Base-by-base conservation (phyloP, 1,140 invertebrate species). In the Venustaconcha ellipsiformis region DNA sequence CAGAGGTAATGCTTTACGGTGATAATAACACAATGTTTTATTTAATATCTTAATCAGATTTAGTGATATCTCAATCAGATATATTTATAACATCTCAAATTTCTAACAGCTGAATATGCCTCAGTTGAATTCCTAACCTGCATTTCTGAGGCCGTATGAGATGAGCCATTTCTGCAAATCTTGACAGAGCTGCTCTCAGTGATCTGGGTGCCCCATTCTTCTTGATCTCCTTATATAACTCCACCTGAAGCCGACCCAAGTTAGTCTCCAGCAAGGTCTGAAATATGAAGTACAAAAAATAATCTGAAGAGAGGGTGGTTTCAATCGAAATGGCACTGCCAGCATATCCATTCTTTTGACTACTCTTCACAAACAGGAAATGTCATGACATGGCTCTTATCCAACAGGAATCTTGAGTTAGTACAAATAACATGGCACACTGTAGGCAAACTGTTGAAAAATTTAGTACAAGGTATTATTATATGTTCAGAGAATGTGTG, bases 141-240 rank as follows among this genome's bases (percentile, higher is more conserved):
- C 94, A 93, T 89, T 95, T 95, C 62, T 93, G 92, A 37, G 94
- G 94, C 74, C 93, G 83, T 60, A 92, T 92, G 11, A 92, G 86
- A 80, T 92, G 90, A 80, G 90, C 93, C 64, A 95, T 91, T 75
- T 94, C 91, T 8, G 94, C 93, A 91, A 96, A 96, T 78, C 94
- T 90, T 88, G 92, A 93, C 0, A 96, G 89, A 60, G 95, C 94
- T 68, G 94, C 94, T 82, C 94, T 90, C 26, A 96, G 86, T 57
- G 93, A 93, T 72, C 94, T 91, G 8, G 91, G 92, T 68, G 93
- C 89, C 18, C 94, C 94, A 89, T 95, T 95, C 82, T 93, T 93
- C 85, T 95, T 95, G 56, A 96, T 94, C 89, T 95, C 94, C 81
- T 94, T 94, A 84, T 94, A 95, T n/a, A 96, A 88, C 86, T 95